Conservation (phyloP, 1,140 invertebrate species). For the Caenorhabditis latens region DNA sequence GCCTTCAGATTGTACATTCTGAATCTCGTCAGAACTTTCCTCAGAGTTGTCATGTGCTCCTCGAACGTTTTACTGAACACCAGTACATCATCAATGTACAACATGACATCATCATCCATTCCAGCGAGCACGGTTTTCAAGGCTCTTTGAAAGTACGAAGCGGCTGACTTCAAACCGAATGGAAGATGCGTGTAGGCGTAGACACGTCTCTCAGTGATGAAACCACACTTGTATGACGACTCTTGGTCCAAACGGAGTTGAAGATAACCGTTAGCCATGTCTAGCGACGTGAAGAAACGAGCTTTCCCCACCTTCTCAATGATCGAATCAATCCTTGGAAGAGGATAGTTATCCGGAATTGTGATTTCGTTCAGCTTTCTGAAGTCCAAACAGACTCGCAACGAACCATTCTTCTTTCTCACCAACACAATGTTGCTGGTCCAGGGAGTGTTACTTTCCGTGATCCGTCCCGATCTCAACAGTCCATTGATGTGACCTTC, state of each 20-base stretch:
- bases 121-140: constrained; percentile 78
- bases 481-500: constrained; percentile 3
- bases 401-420: constrained; percentile 79
- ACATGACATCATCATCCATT: constrained; percentile 67
- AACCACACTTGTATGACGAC: constrained; percentile 62
- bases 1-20: constrained; percentile 78
- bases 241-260: constrained; percentile 77
- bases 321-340: constrained; percentile 79
- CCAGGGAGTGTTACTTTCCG: constrained; percentile 76
- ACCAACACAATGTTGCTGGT: constrained; percentile 79
- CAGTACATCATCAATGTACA: constrained; percentile 80
- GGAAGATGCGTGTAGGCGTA: constrained; percentile 78
- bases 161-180: constrained; percentile 79
- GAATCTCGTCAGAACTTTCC: constrained; percentile 77
- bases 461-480: constrained; percentile 36
- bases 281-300: constrained; percentile 79
- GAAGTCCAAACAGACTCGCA: constrained; percentile 79
- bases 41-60: constrained; percentile 78
- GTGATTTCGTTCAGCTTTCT: constrained; percentile 79
- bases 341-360: constrained; percentile 79
- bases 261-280: constrained; percentile 80
- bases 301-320: constrained; percentile 77
- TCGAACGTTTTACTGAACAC: constrained; percentile 77
- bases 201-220: constrained; percentile 70
- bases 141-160: constrained; percentile 78